Conservation (phyloP, 2,888 invertebrate species). For the Autographa gamma region DNA sequence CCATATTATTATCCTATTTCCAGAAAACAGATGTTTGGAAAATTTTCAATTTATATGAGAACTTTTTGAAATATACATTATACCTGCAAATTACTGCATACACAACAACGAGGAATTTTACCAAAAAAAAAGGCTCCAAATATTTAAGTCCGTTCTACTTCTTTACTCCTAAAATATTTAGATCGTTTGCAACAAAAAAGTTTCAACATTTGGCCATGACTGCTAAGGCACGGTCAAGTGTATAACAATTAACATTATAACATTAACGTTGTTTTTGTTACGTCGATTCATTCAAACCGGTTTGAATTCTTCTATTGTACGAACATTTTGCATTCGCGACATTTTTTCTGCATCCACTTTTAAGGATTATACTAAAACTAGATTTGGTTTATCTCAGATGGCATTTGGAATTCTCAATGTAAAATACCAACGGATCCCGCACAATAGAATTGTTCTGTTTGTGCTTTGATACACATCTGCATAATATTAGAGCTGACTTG, state of each 20-base stretch:
- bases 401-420: conserved; percentile 43
- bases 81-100: no score
- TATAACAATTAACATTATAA: conserved; percentile 44
- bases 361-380: conserved; percentile 33
- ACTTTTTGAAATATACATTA: no score
- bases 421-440: conserved; percentile 28
- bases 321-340: conserved; percentile 36
- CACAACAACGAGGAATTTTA: background rate
- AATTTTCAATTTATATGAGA: no score
- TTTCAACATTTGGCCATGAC: conserved; percentile 40
- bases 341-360: conserved; percentile 36
- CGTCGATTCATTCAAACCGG: conserved; percentile 34
- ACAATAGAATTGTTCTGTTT: conserved; percentile 42
- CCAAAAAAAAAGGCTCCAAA: background rate
- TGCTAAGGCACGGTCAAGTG: conserved; percentile 42
- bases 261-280: conserved; percentile 40
- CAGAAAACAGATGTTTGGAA: no score
- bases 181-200: conserved; percentile 14
- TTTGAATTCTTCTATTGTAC: conserved; percentile 21
- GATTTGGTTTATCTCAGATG: conserved; percentile 53
- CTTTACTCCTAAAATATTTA: background rate
- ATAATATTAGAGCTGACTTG: conserved; percentile 28
- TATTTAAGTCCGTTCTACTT: background rate
- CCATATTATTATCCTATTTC: no score
- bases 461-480: conserved; percentile 33